Evolutionary conservation across 2,113 vertebrate species (phyloP), one percentile per base, ranked within the genome.

Genomic region (Siniperca chuatsi): DNA sequence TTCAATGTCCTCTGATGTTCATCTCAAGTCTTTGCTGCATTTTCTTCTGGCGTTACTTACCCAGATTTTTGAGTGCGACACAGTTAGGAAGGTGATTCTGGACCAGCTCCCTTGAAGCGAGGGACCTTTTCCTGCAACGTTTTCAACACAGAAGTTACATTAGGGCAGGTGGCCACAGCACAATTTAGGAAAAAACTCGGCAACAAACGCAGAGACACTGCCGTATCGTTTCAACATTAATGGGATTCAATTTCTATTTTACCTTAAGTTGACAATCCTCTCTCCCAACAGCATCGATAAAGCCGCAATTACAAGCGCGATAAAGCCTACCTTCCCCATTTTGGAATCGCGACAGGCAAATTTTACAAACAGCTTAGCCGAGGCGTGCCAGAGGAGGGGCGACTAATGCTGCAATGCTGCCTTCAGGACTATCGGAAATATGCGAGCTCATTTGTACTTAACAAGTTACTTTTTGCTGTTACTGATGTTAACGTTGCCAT

Each of bases 41-140:
- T 46, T 60, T 44, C 6, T 33, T 18, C 0, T 13, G 4, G 1
- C 0, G 3, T 40, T 15, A 69, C 94, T 81, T 78, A 44, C 96
- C 93, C 40, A 96, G 70, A 9, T 94, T 86, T 92, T 95, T 93
- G 2, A 96, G 78, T 0, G 48, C 6, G 4, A 88, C 81, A 70
- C 96, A 96, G 83, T 96, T 96, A 0, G 94, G 94, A 1, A 95
- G 95, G 73, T 96, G 94, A 18, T 95, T 95, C 21, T 86, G 83
- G 2, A 18, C 20, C 13, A 95, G 25, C 76, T 95, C 94, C 64
- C 93, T 91, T 15, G 83, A 75, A 8, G 86, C 90, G 1, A 95
- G 79, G 6, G 16, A 0, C 37, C 15, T 80, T 79, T 85, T 93
- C 67, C 95, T 96, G 91, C 40, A 87, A 52, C 7, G 72, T 69